A percentile compares a stretch with the other conserved stretches of the same genome.
These are phyloP conservation scores for Hydra vulgaris DNA, from an alignment of 30 jellyfish, hydroid and myxozoan species.

Conservation along the genomic window DNA sequence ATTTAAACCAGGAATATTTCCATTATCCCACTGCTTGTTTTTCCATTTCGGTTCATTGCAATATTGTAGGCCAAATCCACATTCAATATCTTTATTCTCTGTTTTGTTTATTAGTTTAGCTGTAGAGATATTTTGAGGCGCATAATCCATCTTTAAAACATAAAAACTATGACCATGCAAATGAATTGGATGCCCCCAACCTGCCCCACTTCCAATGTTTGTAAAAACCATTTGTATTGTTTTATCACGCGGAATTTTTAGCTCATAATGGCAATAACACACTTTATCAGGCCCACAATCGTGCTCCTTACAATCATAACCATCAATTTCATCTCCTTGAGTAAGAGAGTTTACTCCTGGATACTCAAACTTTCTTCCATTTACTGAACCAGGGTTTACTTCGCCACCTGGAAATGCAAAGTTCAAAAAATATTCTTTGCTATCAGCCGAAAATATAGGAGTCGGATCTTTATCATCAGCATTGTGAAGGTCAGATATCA, in stretches of 20 bases:
- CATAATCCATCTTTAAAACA: slow-evolving; percentile 66
- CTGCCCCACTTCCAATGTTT: slow-evolving; percentile 76
- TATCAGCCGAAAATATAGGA: slow-evolving; percentile 44
- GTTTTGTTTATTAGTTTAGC: slow-evolving; percentile 41
- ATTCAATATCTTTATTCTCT: slow-evolving; percentile 39
- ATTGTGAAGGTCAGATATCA: slow-evolving; percentile 42
- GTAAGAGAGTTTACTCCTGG: slow-evolving; percentile 83
- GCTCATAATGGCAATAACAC: slow-evolving; percentile 62
- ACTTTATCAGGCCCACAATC: slow-evolving; percentile 85
- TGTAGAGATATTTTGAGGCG: slow-evolving; percentile 55
- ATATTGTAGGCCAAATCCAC: slow-evolving; percentile 67
- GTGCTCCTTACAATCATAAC: slow-evolving; percentile 57
- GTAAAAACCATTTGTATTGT: slow-evolving; percentile 85
- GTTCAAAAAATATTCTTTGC: slow-evolving; percentile 60
- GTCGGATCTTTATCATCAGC: slow-evolving; percentile 49
- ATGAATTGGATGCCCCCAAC: slow-evolving; percentile 88
- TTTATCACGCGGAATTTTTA: slow-evolving; percentile 54
- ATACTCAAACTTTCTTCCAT: slow-evolving; percentile 64
- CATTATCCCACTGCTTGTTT: slow-evolving; percentile 41
- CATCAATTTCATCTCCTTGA: slow-evolving; percentile 67
- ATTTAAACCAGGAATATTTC: slow-evolving; percentile 72
- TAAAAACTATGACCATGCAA: slow-evolving; percentile 86
- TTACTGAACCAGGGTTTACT: slow-evolving; percentile 84
- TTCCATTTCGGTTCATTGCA: slow-evolving; percentile 81
- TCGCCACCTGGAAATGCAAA: slow-evolving; percentile 75